These are phyloP conservation scores for Tetrax tetrax DNA, from an alignment of 2,113 vertebrate species.

Conservation along the genomic window DNA sequence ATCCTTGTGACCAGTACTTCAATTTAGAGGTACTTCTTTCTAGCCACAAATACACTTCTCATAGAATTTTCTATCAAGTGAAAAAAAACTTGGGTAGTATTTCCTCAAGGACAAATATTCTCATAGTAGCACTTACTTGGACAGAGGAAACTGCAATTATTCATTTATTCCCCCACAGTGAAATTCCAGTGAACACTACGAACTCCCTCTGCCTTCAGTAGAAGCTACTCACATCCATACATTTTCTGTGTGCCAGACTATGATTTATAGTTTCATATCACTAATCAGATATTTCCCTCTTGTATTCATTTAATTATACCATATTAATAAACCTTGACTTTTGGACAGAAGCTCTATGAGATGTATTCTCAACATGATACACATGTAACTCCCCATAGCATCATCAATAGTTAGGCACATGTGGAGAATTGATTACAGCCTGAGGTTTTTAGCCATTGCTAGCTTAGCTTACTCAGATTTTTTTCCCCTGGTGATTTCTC, in stretches of 20 bases:
- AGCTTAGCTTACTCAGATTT: background rate
- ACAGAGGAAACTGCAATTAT: background rate
- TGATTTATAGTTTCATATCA: background rate
- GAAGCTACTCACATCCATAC: background rate
- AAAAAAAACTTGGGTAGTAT: background rate
- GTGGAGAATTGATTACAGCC: background rate
- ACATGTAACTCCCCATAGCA: background rate
- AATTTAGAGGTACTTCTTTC: background rate
- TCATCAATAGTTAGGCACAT: background rate
- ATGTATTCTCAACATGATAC: background rate
- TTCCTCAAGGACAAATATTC: background rate
- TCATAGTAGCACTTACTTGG: background rate
- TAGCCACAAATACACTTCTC: background rate
- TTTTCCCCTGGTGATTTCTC: background rate
- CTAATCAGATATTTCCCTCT: slow-evolving; percentile 18
- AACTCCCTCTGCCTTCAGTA: background rate
- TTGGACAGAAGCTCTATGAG: background rate
- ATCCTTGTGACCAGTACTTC: background rate
- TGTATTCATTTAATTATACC: slow-evolving; percentile 23
- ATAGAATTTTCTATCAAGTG: background rate
- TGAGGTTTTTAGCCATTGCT: background rate
- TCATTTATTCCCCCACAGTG: background rate
- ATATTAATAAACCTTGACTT: slow-evolving; percentile 49
- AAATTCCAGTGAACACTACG: background rate
- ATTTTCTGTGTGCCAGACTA: background rate